A percentile compares a stretch with the other conserved stretches of the same genome.
Conservation (phyloP, 1,140 invertebrate genomes). For the Apis mellifera region Amel_HAv3.1 CM009932.2:8243001-8243500, state of each 20-base stretch:
- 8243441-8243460: neutral
- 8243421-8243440: neutral
- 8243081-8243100: conserved; percentile 24
- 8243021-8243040: conserved; percentile 33
- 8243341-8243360: neutral
- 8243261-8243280: conserved; percentile 24
- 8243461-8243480: neutral
- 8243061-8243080: conserved; percentile 47
- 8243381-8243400: neutral
- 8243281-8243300: neutral
- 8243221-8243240: neutral
- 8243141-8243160: conserved; percentile 56
- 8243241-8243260: conserved; percentile 38
- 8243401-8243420: neutral
- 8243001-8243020: conserved; percentile 49
- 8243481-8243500: neutral
- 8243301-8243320: neutral
- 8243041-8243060: conserved; percentile 51
- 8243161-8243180: conserved; percentile 46
- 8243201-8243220: conserved; percentile 45
- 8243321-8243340: neutral
- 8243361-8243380: neutral
- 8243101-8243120: conserved; percentile 36
- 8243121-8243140: conserved; percentile 6
- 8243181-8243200: conserved; percentile 25